These are phyloP conservation scores for Meteorus sp. DNA, from an alignment of 1,140 invertebrate genomes.

Conservation along the genomic window DNA sequence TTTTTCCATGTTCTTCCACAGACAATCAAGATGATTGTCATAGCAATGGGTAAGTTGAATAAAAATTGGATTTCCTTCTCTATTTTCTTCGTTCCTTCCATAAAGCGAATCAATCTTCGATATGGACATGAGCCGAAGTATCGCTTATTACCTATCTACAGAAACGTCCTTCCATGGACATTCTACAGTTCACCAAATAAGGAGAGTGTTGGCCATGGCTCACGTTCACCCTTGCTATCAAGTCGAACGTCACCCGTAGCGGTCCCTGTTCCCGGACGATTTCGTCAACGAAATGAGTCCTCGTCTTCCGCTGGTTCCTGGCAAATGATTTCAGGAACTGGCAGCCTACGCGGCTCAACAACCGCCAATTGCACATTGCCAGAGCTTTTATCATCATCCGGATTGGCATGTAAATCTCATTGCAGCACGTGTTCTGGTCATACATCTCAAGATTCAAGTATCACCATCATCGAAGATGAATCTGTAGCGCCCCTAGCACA, in stretches of 20 bases:
- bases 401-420: slow-evolving; percentile 45
- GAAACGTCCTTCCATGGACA: slow-evolving; percentile 42
- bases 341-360: slow-evolving; percentile 64
- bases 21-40: slow-evolving; percentile 53
- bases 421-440: slow-evolving; percentile 50
- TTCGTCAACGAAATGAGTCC: slow-evolving; percentile 65
- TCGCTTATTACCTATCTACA: slow-evolving; percentile 21
- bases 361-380: slow-evolving; percentile 55
- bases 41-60: slow-evolving; percentile 53
- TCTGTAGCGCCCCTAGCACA: slow-evolving; percentile 35
- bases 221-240: slow-evolving; percentile 45
- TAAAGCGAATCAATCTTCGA: no score
- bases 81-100: no score
- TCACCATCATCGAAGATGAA: slow-evolving; percentile 56
- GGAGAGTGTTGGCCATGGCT: slow-evolving; percentile 40
- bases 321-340: slow-evolving; percentile 71
- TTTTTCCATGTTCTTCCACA: slow-evolving; percentile 50
- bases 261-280: slow-evolving; percentile 56
- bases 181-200: slow-evolving; percentile 47
- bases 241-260: slow-evolving; percentile 66
- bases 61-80: no score
- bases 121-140: slow-evolving; percentile 4
- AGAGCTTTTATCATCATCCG: slow-evolving; percentile 44
- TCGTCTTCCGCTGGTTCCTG: slow-evolving; percentile 65
- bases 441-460: slow-evolving; percentile 51